Percentiles rank a stretch among this genome's conserved stretches.
These are phyloP conservation scores for Iphiclides podalirius DNA, from an alignment of 2,888 invertebrate species.

Conservation along the genomic window DNA sequence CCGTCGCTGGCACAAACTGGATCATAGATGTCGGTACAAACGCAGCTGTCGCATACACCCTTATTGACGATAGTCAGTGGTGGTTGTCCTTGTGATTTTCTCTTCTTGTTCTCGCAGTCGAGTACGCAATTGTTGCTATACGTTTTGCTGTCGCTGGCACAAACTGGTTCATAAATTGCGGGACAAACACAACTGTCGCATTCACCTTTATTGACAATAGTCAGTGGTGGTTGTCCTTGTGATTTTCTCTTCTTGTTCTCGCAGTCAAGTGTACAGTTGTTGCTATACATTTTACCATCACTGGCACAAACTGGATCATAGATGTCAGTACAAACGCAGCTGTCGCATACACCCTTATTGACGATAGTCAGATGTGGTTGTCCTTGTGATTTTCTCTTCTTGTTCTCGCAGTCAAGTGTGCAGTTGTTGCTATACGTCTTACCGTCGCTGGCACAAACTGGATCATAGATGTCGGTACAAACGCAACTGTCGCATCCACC, in stretches of 20 bases:
- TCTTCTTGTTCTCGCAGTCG: too few relatives aligned
- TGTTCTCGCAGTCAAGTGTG: slow-evolving; percentile 29
- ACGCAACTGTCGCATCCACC: slow-evolving; percentile 33
- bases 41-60: too few relatives aligned
- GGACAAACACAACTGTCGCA: slow-evolving; percentile 14
- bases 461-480: slow-evolving; percentile 25
- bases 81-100: too few relatives aligned
- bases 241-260: slow-evolving; percentile 27
- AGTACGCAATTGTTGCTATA: too few relatives aligned
- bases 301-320: slow-evolving; percentile 37
- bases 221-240: slow-evolving; percentile 11
- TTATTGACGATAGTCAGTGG: too few relatives aligned
- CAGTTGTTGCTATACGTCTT: slow-evolving; percentile 80
- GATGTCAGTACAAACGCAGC: slow-evolving; percentile 24
- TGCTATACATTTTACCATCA: too few relatives aligned
- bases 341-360: slow-evolving; percentile 32
- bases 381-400: slow-evolving; percentile 16
- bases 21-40: too few relatives aligned
- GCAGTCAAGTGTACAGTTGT: slow-evolving; percentile 29
- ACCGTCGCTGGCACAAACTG: slow-evolving; percentile 37
- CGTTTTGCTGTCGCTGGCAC: too few relatives aligned
- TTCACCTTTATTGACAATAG: slow-evolving; percentile 28
- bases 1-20: too few relatives aligned
- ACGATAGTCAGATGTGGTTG: slow-evolving; percentile 18
- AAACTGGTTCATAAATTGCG: too few relatives aligned